phyloP scores from a whole-genome alignment of 2,888 invertebrate genomes.

The Lithophane socia region DNA sequence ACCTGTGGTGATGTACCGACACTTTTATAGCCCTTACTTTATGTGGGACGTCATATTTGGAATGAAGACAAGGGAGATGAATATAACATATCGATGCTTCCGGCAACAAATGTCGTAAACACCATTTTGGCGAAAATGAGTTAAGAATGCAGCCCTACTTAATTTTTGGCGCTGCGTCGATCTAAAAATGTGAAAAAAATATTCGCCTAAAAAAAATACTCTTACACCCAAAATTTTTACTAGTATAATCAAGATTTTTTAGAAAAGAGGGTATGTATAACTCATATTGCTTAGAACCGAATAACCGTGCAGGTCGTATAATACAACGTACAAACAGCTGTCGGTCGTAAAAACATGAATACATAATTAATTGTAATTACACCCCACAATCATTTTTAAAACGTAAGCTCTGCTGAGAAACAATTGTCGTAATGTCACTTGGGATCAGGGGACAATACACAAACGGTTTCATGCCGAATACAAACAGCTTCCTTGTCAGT shows the following conservation, averaged over 20 bases:
- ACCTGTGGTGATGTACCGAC: slow-evolving; percentile 62
- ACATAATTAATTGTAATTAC: not conserved
- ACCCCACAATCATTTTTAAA: slow-evolving; percentile 1
- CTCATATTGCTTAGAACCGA: slow-evolving; percentile 10
- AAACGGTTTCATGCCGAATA: slow-evolving; percentile 29
- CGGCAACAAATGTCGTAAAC: too few relatives aligned
- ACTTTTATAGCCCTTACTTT: slow-evolving; percentile 56
- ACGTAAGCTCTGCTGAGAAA: slow-evolving; percentile 19
- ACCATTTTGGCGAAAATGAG: too few relatives aligned
- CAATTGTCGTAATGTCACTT: slow-evolving; percentile 20
- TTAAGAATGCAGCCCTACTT: too few relatives aligned
- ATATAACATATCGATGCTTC: slow-evolving; percentile 66
- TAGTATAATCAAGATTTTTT: not conserved
- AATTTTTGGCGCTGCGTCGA: too few relatives aligned
- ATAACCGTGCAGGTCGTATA: slow-evolving; percentile 12
- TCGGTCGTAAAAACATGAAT: slow-evolving; percentile 9
- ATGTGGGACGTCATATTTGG: slow-evolving; percentile 59
- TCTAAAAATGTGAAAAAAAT: too few relatives aligned
- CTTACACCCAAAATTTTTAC: too few relatives aligned
- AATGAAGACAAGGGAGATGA: slow-evolving; percentile 70
- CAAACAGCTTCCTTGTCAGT: slow-evolving; percentile 18
- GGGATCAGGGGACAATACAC: not conserved
- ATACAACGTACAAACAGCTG: slow-evolving; percentile 12
- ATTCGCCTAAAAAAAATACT: too few relatives aligned
- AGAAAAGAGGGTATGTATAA: slow-evolving; percentile 7